phyloP scores from a whole-genome alignment of 1,140 invertebrate species.

The Colletes latitarsis region DNA sequence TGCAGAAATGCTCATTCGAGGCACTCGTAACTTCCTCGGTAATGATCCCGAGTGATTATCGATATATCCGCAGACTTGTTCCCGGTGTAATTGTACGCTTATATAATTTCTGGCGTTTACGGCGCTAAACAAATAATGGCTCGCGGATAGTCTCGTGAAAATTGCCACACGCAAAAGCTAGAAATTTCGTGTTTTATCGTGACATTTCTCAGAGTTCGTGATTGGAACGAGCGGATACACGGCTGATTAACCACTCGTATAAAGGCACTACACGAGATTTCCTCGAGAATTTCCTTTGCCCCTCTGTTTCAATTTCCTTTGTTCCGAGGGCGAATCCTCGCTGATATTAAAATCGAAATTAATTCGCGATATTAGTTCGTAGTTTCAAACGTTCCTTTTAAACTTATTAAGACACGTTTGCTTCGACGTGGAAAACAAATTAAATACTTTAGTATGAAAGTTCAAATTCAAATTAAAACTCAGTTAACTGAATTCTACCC shows the following conservation, averaged over 20 bases:
- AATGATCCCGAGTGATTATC: constrained; percentile 8
- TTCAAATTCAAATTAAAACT: no score
- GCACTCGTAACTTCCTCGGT: constrained; percentile 4
- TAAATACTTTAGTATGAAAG: no score
- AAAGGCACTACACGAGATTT: neutral
- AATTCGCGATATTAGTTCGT: no score
- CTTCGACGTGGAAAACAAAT: no score
- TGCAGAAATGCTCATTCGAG: neutral
- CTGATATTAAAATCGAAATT: no score
- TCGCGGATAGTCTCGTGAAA: neutral
- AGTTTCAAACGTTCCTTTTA: no score
- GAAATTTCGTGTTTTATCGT: neutral
- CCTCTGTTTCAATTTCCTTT: neutral
- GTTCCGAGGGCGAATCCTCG: no score
- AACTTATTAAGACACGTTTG: no score
- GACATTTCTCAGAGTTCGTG: neutral
- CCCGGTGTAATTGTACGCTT: neutral
- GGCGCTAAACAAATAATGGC: neutral
- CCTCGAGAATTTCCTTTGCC: neutral
- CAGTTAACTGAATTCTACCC: no score
- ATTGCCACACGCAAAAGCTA: neutral
- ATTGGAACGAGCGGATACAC: no score
- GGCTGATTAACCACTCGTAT: no score
- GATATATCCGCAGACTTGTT: neutral
- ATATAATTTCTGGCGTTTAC: neutral